Evolutionary conservation across 1,140 invertebrate species (phyloP).

Genomic region (Acyrthosiphon pisum): DNA sequence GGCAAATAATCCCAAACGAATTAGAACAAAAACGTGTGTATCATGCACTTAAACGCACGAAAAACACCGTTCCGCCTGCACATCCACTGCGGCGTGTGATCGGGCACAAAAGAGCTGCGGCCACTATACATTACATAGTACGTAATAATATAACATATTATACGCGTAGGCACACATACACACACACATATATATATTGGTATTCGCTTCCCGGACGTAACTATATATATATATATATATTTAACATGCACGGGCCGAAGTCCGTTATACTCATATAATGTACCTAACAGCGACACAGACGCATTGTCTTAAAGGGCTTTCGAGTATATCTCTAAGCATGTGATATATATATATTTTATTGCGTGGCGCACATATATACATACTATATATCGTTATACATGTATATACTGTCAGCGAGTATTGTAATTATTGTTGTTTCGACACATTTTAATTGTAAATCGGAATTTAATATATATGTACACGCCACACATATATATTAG

Average conservation of each 20-base stretch:
- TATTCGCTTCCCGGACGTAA: neutral
- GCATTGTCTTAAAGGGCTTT: slow-evolving; percentile 46
- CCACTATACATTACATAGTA: neutral
- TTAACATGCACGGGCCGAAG: neutral
- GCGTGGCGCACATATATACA: neutral
- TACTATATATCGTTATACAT: neutral
- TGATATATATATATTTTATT: neutral
- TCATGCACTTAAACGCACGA: slow-evolving; percentile 38
- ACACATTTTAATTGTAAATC: slow-evolving; percentile 51
- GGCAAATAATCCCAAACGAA: slow-evolving; percentile 19
- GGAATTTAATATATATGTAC: slow-evolving; percentile 41
- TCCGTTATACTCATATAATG: slow-evolving; percentile 37
- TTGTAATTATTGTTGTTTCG: slow-evolving; percentile 50
- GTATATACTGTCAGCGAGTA: neutral
- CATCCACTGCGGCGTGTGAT: neutral
- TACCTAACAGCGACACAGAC: slow-evolving; percentile 43
- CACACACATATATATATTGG: too few relatives aligned
- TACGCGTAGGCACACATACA: too few relatives aligned
- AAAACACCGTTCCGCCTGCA: slow-evolving; percentile 10
- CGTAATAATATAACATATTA: neutral
- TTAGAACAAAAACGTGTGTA: slow-evolving; percentile 51
- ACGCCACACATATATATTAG: neutral
- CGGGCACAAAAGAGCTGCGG: neutral
- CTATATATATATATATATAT: too few relatives aligned
- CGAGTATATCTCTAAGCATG: neutral